These are phyloP conservation scores for Diorhabda elongata DNA, from an alignment of 1,140 invertebrate species.

Conservation along the genomic window DNA sequence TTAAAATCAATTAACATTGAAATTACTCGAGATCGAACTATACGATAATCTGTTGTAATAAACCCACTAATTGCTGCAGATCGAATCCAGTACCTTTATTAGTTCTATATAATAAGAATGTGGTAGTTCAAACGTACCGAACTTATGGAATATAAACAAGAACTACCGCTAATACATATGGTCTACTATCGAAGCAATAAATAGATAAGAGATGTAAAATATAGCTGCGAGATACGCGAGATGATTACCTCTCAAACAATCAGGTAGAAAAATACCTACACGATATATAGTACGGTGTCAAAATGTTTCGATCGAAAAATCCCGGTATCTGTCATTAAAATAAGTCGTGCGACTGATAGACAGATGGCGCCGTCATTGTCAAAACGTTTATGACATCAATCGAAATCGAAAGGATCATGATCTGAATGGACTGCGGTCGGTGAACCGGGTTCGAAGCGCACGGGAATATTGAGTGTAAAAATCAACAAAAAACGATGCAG, in stretches of 20 bases:
- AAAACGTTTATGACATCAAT: too few species aligned
- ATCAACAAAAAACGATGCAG: too few species aligned
- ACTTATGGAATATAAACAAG: slow-evolving; percentile 2
- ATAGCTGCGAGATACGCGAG: slow-evolving; percentile 29
- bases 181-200: slow-evolving; percentile 34
- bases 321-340: too few species aligned
- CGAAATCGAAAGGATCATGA: too few species aligned
- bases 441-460: too few species aligned
- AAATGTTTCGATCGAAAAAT: neutral
- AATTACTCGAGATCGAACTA: slow-evolving; percentile 42
- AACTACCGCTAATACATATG: slow-evolving; percentile 14
- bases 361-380: too few species aligned
- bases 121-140: slow-evolving; percentile 20
- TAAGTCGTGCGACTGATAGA: too few species aligned
- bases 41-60: slow-evolving; percentile 42
- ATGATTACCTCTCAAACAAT: slow-evolving; percentile 36
- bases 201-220: slow-evolving; percentile 40
- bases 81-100: slow-evolving; percentile 38
- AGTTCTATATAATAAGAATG: slow-evolving; percentile 36
- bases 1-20: slow-evolving; percentile 42
- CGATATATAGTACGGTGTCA: neutral
- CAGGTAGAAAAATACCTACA: slow-evolving; percentile 18
- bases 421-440: too few species aligned
- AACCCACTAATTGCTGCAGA: slow-evolving; percentile 41
- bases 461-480: too few species aligned